These are phyloP conservation scores for Pogonophryne albipinna DNA, from an alignment of 2,797 vertebrate species.

Conservation along the genomic window DNA sequence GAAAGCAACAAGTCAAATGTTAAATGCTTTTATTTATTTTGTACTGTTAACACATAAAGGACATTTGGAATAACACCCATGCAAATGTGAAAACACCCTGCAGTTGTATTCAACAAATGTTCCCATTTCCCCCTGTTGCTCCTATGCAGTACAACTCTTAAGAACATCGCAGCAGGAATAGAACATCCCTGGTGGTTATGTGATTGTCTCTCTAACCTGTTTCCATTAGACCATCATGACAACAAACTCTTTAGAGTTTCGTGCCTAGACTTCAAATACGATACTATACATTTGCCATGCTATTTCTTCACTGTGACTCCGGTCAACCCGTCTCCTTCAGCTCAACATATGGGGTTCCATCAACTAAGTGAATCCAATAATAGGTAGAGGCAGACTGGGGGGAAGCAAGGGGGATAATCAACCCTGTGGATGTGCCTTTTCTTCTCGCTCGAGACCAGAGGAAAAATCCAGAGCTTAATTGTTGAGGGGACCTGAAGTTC, in stretches of 20 bases:
- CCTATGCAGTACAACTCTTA: slow-evolving; percentile 25
- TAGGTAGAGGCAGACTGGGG: slow-evolving; percentile 35
- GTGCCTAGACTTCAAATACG: slow-evolving; percentile 52
- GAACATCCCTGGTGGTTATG: slow-evolving; percentile 17
- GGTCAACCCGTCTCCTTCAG: slow-evolving; percentile 37
- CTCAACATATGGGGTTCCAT: slow-evolving; percentile 67
- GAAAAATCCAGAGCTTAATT: slow-evolving; percentile 80
- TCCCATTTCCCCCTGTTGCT: slow-evolving; percentile 1
- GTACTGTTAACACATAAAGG: too few relatives aligned
- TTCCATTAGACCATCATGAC: slow-evolving; percentile 56
- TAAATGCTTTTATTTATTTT: too few relatives aligned
- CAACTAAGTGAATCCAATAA: slow-evolving; percentile 79
- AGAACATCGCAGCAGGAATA: slow-evolving; percentile 28
- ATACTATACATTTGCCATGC: slow-evolving; percentile 39
- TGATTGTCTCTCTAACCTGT: slow-evolving; percentile 47
- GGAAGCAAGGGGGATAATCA: slow-evolving; percentile 61
- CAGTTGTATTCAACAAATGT: slow-evolving; percentile 16
- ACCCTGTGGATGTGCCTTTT: slow-evolving; percentile 59
- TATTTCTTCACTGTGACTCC: slow-evolving; percentile 39
- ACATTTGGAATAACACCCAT: too few relatives aligned
- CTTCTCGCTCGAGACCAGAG: slow-evolving; percentile 54
- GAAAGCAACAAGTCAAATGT: not conserved
- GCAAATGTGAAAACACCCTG: too few relatives aligned
- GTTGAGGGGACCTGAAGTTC: slow-evolving; percentile 77
- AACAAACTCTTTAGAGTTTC: slow-evolving; percentile 38